A percentile compares a stretch with the other conserved stretches of the same genome.
Conservation (phyloP, 2,888 invertebrate genomes). For the Clostera curtula region DNA sequence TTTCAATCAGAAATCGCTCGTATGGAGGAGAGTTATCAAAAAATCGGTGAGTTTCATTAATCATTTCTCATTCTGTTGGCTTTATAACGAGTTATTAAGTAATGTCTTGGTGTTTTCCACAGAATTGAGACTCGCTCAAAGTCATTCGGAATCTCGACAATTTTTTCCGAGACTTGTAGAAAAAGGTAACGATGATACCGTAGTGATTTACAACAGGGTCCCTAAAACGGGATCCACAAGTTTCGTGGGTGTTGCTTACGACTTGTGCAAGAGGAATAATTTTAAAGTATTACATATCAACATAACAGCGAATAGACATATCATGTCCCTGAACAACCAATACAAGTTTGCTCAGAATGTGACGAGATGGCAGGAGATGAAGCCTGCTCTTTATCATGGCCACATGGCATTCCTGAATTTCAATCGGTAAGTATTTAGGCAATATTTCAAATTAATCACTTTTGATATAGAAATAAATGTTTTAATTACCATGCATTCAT, state of each 20-base stretch:
- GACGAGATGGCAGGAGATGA: conserved; percentile 89
- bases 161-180: conserved; percentile 46
- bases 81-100: conserved; percentile 6
- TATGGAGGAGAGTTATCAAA: conserved; percentile 55
- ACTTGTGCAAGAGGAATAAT: conserved; percentile 84
- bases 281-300: conserved; percentile 90
- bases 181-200: conserved; percentile 77
- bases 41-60: conserved; percentile 42
- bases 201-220: conserved; percentile 95
- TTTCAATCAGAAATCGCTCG: conserved; percentile 65
- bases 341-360: conserved; percentile 92
- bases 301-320: conserved; percentile 95
- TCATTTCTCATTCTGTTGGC: conserved; percentile 3
- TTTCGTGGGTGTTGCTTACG: conserved; percentile 93
- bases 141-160: conserved; percentile 51
- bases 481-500: no score
- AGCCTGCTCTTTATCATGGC: conserved; percentile 97
- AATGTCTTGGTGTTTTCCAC: conserved; percentile 24
- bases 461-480: neutral
- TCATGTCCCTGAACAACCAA: conserved; percentile 95
- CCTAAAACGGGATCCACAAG: conserved; percentile 98
- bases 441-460: conserved; percentile 1
- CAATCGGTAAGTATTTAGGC: conserved; percentile 79
- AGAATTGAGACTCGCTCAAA: conserved; percentile 53
- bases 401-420: conserved; percentile 98